Percentiles rank a stretch among this genome's conserved stretches.
Conservation (phyloP, 2,888 invertebrate species). For the Diarsia rubi region DNA sequence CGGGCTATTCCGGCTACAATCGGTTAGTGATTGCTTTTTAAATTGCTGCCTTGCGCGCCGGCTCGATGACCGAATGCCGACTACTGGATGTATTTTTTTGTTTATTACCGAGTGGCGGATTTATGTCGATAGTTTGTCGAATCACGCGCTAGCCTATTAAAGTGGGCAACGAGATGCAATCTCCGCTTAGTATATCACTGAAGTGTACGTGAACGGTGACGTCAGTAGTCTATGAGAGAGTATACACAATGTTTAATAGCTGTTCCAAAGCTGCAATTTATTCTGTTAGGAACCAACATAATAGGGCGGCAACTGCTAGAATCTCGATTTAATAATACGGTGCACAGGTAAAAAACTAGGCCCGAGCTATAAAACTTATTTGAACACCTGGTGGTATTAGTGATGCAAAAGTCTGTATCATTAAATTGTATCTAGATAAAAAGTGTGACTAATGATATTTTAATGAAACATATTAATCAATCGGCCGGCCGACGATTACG, state of each 20-base stretch:
- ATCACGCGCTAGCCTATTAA: conserved; percentile 55
- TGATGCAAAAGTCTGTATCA: conserved; percentile 44
- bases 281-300: conserved; percentile 32
- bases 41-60: conserved; percentile 79
- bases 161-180: conserved; percentile 57
- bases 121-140: conserved; percentile 67
- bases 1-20: conserved; percentile 81
- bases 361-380: conserved; percentile 49
- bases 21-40: conserved; percentile 87
- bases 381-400: conserved; percentile 56
- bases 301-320: conserved; percentile 38
- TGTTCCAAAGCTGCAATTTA: conserved; percentile 40
- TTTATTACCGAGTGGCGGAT: conserved; percentile 74
- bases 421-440: conserved; percentile 61
- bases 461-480: conserved; percentile 69
- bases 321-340: conserved; percentile 38
- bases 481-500: conserved; percentile 43
- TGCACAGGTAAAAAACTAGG: conserved; percentile 47
- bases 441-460: conserved; percentile 66
- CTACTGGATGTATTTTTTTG: conserved; percentile 78
- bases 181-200: conserved; percentile 32
- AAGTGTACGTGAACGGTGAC: conserved; percentile 4
- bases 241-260: conserved; percentile 22
- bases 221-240: conserved; percentile 8
- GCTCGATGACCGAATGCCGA: conserved; percentile 73